Evolutionary conservation across 2,797 vertebrate species (phyloP).

Genomic region (Silurus aristotelis): DNA sequence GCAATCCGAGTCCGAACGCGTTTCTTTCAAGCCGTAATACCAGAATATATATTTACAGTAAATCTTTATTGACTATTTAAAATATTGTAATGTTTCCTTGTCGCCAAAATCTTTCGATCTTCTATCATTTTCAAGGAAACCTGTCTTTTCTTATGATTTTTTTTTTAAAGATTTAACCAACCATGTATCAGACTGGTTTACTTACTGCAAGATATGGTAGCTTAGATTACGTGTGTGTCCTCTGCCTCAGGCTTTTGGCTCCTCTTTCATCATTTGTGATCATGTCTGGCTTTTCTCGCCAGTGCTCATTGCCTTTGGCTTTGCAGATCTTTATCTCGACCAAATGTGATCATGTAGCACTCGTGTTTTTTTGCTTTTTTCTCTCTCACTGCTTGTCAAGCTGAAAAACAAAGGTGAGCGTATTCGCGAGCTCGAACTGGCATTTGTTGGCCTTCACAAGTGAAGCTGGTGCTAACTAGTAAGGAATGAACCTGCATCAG

Average conservation of each 20-base stretch:
- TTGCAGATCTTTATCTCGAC: conserved; percentile 26
- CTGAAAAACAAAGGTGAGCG: no score
- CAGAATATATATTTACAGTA: conserved; percentile 6
- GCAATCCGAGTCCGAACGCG: background rate
- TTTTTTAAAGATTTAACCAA: background rate
- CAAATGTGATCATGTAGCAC: conserved; percentile 17
- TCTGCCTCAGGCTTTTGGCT: conserved; percentile 35
- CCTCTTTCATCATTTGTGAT: conserved; percentile 31
- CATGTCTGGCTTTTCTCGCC: conserved; percentile 27
- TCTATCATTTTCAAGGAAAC: conserved; percentile 31
- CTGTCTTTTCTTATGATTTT: background rate
- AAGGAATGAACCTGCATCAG: no score
- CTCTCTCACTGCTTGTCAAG: no score
- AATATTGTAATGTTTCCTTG: conserved; percentile 14
- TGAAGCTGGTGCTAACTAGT: no score
- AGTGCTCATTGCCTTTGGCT: conserved; percentile 35
- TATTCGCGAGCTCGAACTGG: no score
- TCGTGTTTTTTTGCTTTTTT: conserved; percentile 19
- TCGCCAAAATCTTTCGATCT: conserved; percentile 19
- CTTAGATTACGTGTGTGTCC: conserved; percentile 38
- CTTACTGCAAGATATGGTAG: conserved; percentile 30
- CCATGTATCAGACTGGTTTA: conserved; percentile 26
- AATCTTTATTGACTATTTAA: background rate
- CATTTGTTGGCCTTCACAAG: no score
- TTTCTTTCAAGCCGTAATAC: background rate